Base-by-base conservation (phyloP, 1,140 invertebrate species). In the Lordiphosa mommai region DNA sequence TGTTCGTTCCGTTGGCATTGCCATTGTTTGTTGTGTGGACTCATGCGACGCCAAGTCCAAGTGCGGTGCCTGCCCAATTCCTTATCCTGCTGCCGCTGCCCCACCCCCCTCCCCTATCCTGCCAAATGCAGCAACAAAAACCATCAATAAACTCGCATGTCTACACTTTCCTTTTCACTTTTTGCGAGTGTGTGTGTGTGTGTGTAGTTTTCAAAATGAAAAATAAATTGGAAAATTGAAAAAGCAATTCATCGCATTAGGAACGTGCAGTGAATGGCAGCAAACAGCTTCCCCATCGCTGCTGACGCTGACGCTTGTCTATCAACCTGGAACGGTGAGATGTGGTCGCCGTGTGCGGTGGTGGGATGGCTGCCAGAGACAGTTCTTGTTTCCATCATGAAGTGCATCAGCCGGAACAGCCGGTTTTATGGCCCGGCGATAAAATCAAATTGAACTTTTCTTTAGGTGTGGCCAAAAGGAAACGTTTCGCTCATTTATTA, bases 211-310 rank as follows among this genome's bases (percentile, higher is more conserved):
- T 67, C 37, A 27, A 69, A 79, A 72, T 79, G 68, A 77, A 80
- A 80, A 80, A 80, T 79, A 80, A 80, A 80, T 80, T 80, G 73
- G 57, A 79, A 80, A 80, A 80, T 79, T 79, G 72, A 79, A 79
- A 79, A 77, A 77, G 73, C 73, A 80, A 80, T 80, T 79, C 73
- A 79, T 79, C 64, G 69, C 73, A 79, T 72, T 79, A 72, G 69
- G 47, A 69, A 74, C 66, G 72, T 74, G 71, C 66, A 74, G 47
- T 70, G 72, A 76, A 74, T 77, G 23, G 48, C 49, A 69, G 47
- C 20, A 23, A 23, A 23, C 20, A 23, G 47, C 30, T 30, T 46
- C 41, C 20, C 12, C 27, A 9, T 3, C 20, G 36, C 48, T 49
- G 40, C 55, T 49, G 44, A 34, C 40, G 20, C 20, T 43, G 40